A percentile compares a stretch with the other conserved stretches of the same genome.
Conservation (phyloP, 1,140 invertebrate genomes). For the Rhagoletis pomonella region DNA sequence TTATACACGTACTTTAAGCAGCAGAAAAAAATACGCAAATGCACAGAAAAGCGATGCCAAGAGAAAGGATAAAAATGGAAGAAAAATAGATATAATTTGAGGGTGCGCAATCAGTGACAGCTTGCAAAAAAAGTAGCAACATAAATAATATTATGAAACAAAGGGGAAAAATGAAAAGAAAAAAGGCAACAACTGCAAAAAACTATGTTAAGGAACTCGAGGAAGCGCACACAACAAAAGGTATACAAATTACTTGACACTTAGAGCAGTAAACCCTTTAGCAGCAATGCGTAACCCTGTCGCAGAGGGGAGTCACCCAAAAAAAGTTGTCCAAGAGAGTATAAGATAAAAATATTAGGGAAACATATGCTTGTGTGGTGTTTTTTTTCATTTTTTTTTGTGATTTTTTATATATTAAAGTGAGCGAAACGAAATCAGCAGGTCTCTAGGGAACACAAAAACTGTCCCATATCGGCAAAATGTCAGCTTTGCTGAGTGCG, state of each 20-base stretch:
- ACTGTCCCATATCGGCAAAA: neutral
- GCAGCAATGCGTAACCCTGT: neutral
- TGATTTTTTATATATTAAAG: neutral
- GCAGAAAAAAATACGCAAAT: conserved; percentile 22
- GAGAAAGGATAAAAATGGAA: neutral
- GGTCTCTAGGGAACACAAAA: neutral
- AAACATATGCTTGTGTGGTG: neutral
- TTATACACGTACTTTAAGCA: neutral
- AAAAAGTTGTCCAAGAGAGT: neutral
- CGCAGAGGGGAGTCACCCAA: neutral
- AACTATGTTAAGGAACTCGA: neutral
- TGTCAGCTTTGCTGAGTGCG: neutral
- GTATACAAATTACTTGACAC: neutral
- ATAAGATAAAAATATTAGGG: neutral
- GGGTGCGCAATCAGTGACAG: conserved; percentile 17
- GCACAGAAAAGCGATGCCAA: neutral
- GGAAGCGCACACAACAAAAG: neutral
- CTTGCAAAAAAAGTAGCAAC: conserved; percentile 21
- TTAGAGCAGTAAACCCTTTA: conserved; percentile 11
- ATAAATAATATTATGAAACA: conserved; percentile 42
- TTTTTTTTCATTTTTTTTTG: neutral
- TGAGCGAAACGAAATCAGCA: neutral
- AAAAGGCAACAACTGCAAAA: neutral
- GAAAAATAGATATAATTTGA: neutral
- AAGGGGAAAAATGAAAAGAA: neutral